Conservation (phyloP, 92 coral and sea anemone species). For the Epizoanthus fatuus region DNA sequence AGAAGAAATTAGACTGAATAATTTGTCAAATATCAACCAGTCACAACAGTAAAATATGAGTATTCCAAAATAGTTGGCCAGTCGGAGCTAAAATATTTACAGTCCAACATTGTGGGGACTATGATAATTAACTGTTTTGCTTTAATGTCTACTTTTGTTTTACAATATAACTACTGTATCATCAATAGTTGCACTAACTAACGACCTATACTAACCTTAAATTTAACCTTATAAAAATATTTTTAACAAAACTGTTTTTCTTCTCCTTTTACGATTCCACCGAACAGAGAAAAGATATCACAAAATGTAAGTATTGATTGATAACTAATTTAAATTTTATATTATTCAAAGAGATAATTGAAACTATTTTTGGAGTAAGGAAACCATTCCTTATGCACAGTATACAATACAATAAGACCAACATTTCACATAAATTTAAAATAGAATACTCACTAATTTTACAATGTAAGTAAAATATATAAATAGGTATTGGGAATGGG, state of each 20-base stretch:
- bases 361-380: not conserved
- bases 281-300: not conserved
- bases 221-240: not conserved
- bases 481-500: constrained; percentile 1
- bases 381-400: not conserved
- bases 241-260: not conserved
- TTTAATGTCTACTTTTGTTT: not conserved
- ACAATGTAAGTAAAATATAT: not conserved
- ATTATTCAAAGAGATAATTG: not conserved
- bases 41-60: not conserved
- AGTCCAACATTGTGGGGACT: constrained; percentile 2
- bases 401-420: not conserved
- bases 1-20: constrained; percentile 1
- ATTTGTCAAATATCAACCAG: constrained; percentile 3
- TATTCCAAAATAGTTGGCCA: not conserved
- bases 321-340: not conserved
- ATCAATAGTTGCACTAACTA: constrained; percentile 3
- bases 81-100: constrained; percentile 1
- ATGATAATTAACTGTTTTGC: not conserved
- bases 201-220: constrained; percentile 1
- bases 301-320: not conserved
- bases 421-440: not conserved
- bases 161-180: not conserved
- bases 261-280: not conserved
- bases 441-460: not conserved